phyloP scores from a whole-genome alignment of 2,113 vertebrate species.

The Rostratula benghalensis region DNA sequence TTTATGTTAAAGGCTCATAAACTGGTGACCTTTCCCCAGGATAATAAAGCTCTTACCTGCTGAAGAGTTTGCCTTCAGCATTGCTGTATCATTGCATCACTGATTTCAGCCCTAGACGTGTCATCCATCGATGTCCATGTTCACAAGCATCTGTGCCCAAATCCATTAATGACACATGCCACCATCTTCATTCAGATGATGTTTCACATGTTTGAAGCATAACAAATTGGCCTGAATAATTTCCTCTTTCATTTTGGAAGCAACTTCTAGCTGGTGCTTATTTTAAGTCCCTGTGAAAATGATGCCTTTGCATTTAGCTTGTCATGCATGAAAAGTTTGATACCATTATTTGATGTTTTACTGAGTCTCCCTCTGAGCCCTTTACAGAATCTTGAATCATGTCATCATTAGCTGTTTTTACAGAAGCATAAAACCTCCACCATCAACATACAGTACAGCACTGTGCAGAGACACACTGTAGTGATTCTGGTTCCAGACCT shows the following conservation, averaged over 20 bases:
- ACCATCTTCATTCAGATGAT: not conserved
- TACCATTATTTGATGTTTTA: slow-evolving; percentile 15
- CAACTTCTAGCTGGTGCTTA: not conserved
- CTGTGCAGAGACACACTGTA: not conserved
- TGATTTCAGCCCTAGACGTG: not conserved
- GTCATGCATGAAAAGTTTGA: not conserved
- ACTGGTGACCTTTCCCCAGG: not conserved
- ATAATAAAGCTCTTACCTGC: not conserved
- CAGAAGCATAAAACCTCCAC: not conserved
- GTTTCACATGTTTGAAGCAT: not conserved
- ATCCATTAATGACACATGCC: not conserved
- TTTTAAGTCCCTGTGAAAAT: not conserved
- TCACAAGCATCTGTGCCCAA: not conserved
- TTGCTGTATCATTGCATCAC: not conserved
- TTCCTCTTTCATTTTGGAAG: not conserved
- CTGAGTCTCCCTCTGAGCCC: not conserved
- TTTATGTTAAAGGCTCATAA: not conserved
- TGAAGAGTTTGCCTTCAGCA: not conserved
- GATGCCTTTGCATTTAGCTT: not conserved
- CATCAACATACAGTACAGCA: not conserved
- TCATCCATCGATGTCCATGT: not conserved
- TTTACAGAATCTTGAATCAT: not conserved
- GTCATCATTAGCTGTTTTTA: not conserved
- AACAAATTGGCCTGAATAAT: not conserved
- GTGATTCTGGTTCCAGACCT: not conserved